Conservation (phyloP, 2,888 invertebrate species). For the Dynastes hyllus region DNA sequence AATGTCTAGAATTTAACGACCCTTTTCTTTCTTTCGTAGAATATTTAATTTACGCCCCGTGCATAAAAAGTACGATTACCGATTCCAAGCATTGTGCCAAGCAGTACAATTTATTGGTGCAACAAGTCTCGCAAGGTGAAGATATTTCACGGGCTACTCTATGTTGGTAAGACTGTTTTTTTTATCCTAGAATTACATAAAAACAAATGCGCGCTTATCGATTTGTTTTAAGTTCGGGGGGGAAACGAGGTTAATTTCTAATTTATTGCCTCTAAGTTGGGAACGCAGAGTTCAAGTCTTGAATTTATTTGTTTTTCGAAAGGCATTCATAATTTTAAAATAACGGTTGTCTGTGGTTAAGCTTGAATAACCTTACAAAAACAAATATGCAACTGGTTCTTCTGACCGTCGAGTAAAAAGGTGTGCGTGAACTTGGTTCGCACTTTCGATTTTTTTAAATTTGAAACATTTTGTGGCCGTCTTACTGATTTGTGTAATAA, state of each 20-base stretch:
- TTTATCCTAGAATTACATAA: background rate
- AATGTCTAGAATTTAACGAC: background rate
- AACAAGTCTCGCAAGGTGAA: conserved; percentile 74
- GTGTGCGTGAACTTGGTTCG: too few species aligned
- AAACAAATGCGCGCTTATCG: background rate
- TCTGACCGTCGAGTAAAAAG: too few species aligned
- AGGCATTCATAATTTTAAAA: background rate
- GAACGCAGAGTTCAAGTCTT: too few species aligned
- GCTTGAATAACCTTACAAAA: too few species aligned
- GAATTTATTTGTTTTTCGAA: background rate
- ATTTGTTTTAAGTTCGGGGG: background rate
- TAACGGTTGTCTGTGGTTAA: too few species aligned
- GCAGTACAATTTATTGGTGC: conserved; percentile 75
- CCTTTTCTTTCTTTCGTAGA: conserved; percentile 67
- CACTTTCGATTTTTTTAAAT: too few species aligned
- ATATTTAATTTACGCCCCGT: conserved; percentile 76
- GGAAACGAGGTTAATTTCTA: background rate
- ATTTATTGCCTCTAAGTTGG: too few species aligned
- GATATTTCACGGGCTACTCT: conserved; percentile 73
- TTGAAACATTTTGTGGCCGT: too few species aligned
- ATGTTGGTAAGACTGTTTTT: conserved; percentile 73
- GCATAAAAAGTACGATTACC: conserved; percentile 76
- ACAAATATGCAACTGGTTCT: too few species aligned
- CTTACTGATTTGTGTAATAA: too few species aligned
- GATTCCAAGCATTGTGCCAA: conserved; percentile 74